phyloP scores from a whole-genome alignment of 2,888 invertebrate species.

The Argynnis bischoffii region DNA sequence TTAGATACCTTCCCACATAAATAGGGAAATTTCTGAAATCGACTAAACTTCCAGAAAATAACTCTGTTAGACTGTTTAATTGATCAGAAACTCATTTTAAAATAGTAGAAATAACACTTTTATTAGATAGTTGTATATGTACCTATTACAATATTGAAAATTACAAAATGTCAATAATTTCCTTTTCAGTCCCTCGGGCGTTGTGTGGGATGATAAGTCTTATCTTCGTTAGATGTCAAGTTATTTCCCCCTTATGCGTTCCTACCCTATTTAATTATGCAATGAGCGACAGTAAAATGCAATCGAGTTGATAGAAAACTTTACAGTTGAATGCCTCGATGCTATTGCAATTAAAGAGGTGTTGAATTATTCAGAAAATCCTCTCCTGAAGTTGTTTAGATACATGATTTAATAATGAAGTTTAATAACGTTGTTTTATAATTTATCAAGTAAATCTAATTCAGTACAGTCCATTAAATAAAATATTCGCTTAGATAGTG shows the following conservation, averaged over 20 bases:
- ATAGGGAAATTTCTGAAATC: too few species aligned
- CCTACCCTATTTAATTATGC: conserved; percentile 30
- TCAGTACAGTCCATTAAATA: too few species aligned
- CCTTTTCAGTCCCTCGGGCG: conserved; percentile 13
- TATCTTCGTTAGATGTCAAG: conserved; percentile 28
- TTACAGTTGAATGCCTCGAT: conserved; percentile 22
- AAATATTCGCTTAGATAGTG: too few species aligned
- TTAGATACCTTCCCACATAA: too few species aligned
- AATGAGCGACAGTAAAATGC: conserved; percentile 29
- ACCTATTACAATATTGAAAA: conserved; percentile 13
- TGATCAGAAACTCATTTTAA: too few species aligned
- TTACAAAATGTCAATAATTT: conserved; percentile 22
- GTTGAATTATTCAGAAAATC: conserved; percentile 20
- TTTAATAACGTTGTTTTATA: background rate
- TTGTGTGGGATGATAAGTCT: conserved; percentile 23
- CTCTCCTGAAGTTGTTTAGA: conserved; percentile 13
- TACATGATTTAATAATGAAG: conserved; percentile 2
- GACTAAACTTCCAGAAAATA: too few species aligned
- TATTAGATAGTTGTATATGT: background rate
- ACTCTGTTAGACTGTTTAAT: too few species aligned
- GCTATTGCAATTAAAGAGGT: conserved; percentile 20
- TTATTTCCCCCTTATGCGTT: conserved; percentile 19
- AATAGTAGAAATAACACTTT: too few species aligned
- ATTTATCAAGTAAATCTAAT: background rate
- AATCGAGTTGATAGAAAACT: conserved; percentile 25